Base-by-base conservation (phyloP, 2,797 vertebrate genomes). In the Octomys mimax region DNA sequence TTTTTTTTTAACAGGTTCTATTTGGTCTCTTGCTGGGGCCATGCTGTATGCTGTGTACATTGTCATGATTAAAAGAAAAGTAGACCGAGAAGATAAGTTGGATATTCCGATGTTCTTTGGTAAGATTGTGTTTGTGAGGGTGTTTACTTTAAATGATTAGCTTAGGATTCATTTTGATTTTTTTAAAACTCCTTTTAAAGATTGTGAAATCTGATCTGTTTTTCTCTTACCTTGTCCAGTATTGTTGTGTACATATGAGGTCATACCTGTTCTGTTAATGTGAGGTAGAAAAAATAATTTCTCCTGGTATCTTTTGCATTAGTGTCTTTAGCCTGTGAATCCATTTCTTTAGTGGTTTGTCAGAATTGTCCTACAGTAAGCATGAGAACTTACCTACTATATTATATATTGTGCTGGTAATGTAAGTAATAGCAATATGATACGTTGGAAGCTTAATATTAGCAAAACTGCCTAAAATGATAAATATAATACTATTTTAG, bases 71-170 rank as follows among this genome's bases (percentile, higher is more conserved):
- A 99, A 99, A 98, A 99, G 99, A 97, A 99, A 99, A 97, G 99
- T 99, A 96, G 99, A 99, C 93, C 98, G 99, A 96, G 99, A 99
- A 98, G 99, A 99, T 95, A 99, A 99, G 97, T 99, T 99, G 10
- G 99, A 99, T 98, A 99, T 99, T 96, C 99, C 99, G 87, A 99
- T 99, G 99, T 99, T 99, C 98, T 99, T 99, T 97, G 99, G 99
- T 99, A 98, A 99, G 99, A 89, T 85, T 86, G 95, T 95, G 89
- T 77, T 92, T 89, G 21, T 87, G 49, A 86, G 11, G 6, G n/a
- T 77, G 0, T 79, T 92, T 96, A 97, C 92, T 87, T 0, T 83
- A 13, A 71, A 31, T 91, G n/a, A 84, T 87, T 90, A 77, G 59
- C 22, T 79, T 21, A 70, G 11, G 26, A 7, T 62, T 80, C 70